These are phyloP conservation scores for Chymomyza fuscimana DNA, from an alignment of 2,888 invertebrate genomes.

Conservation along the genomic window DNA sequence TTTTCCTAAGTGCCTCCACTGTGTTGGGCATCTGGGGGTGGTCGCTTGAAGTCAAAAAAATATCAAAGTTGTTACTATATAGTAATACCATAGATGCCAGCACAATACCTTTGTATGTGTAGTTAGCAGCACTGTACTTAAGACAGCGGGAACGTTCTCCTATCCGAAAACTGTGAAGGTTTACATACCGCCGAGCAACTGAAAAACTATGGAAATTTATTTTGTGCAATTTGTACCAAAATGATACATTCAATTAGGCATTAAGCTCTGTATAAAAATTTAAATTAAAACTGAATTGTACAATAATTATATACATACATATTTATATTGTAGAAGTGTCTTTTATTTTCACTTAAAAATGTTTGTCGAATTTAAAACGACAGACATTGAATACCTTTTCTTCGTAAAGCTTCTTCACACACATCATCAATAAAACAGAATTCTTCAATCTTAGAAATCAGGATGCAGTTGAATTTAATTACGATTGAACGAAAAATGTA, in stretches of 20 bases:
- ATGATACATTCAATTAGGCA: slow-evolving; percentile 40
- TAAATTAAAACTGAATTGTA: neutral
- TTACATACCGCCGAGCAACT: slow-evolving; percentile 39
- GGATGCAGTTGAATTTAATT: too few relatives aligned
- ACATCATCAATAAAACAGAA: too few relatives aligned
- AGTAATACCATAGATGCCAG: slow-evolving; percentile 33
- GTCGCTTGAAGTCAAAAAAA: neutral
- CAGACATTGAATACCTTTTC: too few relatives aligned
- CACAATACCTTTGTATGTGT: slow-evolving; percentile 40
- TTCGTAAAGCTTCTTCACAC: too few relatives aligned
- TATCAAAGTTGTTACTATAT: slow-evolving; percentile 16
- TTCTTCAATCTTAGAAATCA: too few relatives aligned
- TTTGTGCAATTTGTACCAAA: slow-evolving; percentile 53
- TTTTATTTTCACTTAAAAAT: too few relatives aligned
- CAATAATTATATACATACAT: neutral
- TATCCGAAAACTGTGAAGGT: slow-evolving; percentile 10
- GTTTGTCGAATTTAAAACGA: too few relatives aligned
- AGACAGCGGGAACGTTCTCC: slow-evolving; percentile 12
- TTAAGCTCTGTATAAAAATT: slow-evolving; percentile 1
- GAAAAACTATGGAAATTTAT: slow-evolving; percentile 21
- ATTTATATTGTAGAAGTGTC: neutral
- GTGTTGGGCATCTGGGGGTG: neutral
- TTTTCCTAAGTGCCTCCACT: slow-evolving; percentile 48
- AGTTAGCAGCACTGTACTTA: slow-evolving; percentile 54
- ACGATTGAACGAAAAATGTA: too few relatives aligned